Conservation (phyloP, 1,140 invertebrate species). For the Chironomus striatipennis region DNA sequence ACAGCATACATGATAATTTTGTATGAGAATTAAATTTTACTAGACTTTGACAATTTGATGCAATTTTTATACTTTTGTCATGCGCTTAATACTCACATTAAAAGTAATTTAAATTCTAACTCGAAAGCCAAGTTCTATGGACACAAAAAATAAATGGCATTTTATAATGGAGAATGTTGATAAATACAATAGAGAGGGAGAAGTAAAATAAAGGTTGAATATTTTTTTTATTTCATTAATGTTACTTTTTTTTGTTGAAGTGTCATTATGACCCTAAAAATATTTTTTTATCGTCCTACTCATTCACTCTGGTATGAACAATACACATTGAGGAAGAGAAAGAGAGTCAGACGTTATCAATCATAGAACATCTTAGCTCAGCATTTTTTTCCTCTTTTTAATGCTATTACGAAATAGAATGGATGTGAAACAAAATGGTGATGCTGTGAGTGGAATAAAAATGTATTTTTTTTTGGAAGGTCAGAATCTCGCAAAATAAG, state of each 20-base stretch:
- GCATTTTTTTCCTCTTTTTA: not conserved
- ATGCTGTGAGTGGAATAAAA: not conserved
- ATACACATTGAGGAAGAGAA: no score
- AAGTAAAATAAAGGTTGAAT: not conserved
- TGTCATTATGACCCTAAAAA: conserved; percentile 13
- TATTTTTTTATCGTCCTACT: not conserved
- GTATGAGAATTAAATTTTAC: no score
- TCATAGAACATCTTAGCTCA: not conserved
- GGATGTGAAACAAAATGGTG: conserved; percentile 10
- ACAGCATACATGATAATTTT: no score
- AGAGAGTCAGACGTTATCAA: not conserved
- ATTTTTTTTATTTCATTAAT: conserved; percentile 4
- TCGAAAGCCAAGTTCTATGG: no score
- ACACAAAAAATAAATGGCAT: not conserved
- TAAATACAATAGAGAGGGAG: not conserved
- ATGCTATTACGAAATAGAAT: not conserved
- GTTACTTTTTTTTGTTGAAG: not conserved
- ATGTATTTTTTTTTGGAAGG: not conserved
- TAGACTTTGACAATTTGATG: no score
- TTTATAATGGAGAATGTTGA: not conserved
- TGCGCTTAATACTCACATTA: no score
- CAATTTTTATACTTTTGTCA: no score
- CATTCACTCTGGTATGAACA: not conserved
- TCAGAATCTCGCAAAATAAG: no score
- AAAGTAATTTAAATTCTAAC: no score